Evolutionary conservation across 1,140 invertebrate genomes (phyloP), one percentile per base, ranked within the genome.

Genomic region (Bilobella aurantiaca): DNA sequence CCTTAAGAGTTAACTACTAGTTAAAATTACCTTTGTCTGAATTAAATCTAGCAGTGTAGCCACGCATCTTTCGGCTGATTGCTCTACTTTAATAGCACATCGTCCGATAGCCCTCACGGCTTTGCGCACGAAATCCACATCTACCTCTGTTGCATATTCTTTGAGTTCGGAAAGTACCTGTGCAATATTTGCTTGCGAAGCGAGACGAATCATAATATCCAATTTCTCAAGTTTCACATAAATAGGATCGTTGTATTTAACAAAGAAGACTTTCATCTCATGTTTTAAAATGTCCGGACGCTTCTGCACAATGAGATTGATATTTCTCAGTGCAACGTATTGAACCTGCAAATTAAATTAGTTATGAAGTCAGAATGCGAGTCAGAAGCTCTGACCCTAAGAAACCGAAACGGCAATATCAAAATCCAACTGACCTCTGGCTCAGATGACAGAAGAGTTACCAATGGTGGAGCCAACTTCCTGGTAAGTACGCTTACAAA

Each of bases 221-320:
- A 99, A 76, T 77, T 99, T 99, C 78, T 99, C 97, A 59, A 99
- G 82, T 79, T 99, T 99, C 2, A 99, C 96, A 78, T 99, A 99
- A 76, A 99, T 99, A 8, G 97, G 97, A 82, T 99, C 97, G 77
- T 99, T 99, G 79, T 99, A 99, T 75, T 99, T 99, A 18, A 99
- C 97, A 77, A 99, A 99, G 80, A 99, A 99, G 30, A 94, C 96
- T 82, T 99, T 99, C 96, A 99, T 99, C 79, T 99, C 97, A 75
- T 99, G 95, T 76, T 99, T 99, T n/a, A 99, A 78, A 70, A 99
- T 98, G 69, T 99, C 96, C 0, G 95, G 93, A 62, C 96, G 84
- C 77, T 99, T 99, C 78, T 99, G 97, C 23, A 99, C 96, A 73
- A 99, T 98, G 1, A 99, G 82, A 79, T 99, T 99, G 73, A 99